Evolutionary conservation across 2,888 invertebrate species (phyloP), one percentile per base, ranked within the genome.

Genomic region (Drosophila ezoana): DNA sequence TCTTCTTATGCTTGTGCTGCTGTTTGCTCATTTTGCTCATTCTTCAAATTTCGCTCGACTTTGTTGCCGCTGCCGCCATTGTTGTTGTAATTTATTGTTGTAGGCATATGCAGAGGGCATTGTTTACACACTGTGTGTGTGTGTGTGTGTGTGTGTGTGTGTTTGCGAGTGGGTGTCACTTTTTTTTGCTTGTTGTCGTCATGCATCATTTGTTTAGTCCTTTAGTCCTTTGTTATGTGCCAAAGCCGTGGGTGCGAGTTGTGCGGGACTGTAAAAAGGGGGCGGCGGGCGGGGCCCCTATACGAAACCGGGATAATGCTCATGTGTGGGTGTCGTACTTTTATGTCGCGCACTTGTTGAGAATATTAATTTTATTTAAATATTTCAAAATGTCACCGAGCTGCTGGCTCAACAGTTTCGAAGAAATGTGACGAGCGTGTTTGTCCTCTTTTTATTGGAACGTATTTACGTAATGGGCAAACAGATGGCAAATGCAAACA

Each of bases 321-420:
- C 52, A 61, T 72, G 57, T 61, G 74, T 57, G 66, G 64, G 76
- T 59, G 73, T 74, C 65, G 61, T 53, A 75, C 78, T 80, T 87
- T 80, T 86, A 86, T 80, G 68, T 69, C 60, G 48, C 49, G 81
- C 78, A 86, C 82, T 86, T 82, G 87, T 80, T 83, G 87, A 86
- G 82, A 82, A 82, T 82, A 86, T 82, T 87, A 83, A 86, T 86
- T 86, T 82, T 80, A 72, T 79, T 87, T 81, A 76, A 87, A 82
- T 78, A 84, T 81, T 78, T 71, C 56, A 69, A 80, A 74, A 68
- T 66, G 62, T 56, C 65, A 76, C 70, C 49, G 32, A 77, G 47
- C 38, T 68, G 64, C 58, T 62, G 54, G 48, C 60, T 56, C 70
- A 61, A 63, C 48, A 63, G 60, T 71, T 76, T 68, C 38, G 9